Evolutionary conservation across 2,797 vertebrate genomes (phyloP), one percentile per base, ranked within the genome.

Genomic region (Hyperoplus immaculatus): DNA sequence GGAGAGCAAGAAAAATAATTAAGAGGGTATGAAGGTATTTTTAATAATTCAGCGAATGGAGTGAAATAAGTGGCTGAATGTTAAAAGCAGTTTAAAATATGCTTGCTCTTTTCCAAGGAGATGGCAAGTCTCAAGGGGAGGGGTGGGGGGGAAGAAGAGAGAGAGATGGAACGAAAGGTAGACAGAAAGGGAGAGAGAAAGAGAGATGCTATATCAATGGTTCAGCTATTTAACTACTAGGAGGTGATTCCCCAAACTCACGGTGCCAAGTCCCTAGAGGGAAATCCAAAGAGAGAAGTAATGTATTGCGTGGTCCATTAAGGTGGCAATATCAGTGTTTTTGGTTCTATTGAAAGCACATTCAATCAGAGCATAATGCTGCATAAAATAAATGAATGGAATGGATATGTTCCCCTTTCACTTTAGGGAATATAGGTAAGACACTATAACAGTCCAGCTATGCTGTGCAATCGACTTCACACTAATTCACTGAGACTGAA

Each of bases 11-110:
- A 74, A 71, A 91, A 92, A 91, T 92, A 92, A 93, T 93, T 92
- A 91, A 88, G 78, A 78, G 70, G 69, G 64, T 87, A 83, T 90
- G 78, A 89, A 90, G 85, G 85, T 83, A 85, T 93, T 92, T 29
- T 94, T 89, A 94, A 92, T 91, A 93, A 93, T 83, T 85, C 83
- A 90, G 60, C 15, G 55, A 82, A 85, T 12, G 38, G 77, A 87
- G 82, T 73, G 72, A 87, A 93, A 89, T 87, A 92, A 89, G 83
- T 83, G 86, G 75, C 73, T 73, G 78, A 85, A 91, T 88, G 91
- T 89, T 94, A 89, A 95, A 94, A 68, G 89, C 77, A 88, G 86
- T 91, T 90, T 90, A 90, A 89, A 87, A 87, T 86, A 88, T 90
- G 82, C 80, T 73, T 49, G 66, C 69, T 78, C 78, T 73, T 69